Evolutionary conservation across 2,888 invertebrate genomes (phyloP).

Genomic region (Dolichomitus sp.): DNA sequence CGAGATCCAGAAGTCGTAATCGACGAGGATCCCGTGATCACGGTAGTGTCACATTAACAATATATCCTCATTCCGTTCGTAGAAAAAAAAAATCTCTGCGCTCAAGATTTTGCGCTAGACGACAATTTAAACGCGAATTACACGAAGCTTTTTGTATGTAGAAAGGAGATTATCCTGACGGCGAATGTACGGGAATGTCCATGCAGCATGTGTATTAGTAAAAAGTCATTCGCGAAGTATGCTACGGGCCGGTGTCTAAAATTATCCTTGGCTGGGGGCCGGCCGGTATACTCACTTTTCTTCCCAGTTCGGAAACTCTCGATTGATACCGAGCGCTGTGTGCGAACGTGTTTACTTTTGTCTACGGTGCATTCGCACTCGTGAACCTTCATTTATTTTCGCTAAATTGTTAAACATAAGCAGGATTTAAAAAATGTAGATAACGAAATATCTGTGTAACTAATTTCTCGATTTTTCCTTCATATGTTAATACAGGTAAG

Average conservation of each 20-base stretch:
- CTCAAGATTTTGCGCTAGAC: not conserved
- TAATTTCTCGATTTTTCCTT: slow-evolving; percentile 4
- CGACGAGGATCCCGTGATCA: slow-evolving; percentile 82
- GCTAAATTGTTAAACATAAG: not conserved
- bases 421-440: not conserved
- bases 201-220: slow-evolving; percentile 67
- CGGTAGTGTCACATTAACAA: slow-evolving; percentile 72
- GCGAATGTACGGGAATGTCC: slow-evolving; percentile 66
- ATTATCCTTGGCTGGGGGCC: slow-evolving; percentile 78
- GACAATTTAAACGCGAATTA: not conserved
- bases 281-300: slow-evolving; percentile 79
- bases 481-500: slow-evolving; percentile 76
- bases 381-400: not conserved
- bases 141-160: not conserved
- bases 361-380: not conserved
- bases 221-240: slow-evolving; percentile 73
- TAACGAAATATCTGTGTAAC: not conserved
- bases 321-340: slow-evolving; percentile 55
- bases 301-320: slow-evolving; percentile 71
- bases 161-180: slow-evolving; percentile 44
- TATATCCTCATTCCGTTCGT: not conserved
- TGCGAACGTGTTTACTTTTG: slow-evolving; percentile 11
- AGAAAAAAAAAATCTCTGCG: not conserved
- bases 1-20: slow-evolving; percentile 82
- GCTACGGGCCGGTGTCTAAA: slow-evolving; percentile 77